Conservation (phyloP, 2,888 invertebrate genomes). For the Chloroclystis v-ata region DNA sequence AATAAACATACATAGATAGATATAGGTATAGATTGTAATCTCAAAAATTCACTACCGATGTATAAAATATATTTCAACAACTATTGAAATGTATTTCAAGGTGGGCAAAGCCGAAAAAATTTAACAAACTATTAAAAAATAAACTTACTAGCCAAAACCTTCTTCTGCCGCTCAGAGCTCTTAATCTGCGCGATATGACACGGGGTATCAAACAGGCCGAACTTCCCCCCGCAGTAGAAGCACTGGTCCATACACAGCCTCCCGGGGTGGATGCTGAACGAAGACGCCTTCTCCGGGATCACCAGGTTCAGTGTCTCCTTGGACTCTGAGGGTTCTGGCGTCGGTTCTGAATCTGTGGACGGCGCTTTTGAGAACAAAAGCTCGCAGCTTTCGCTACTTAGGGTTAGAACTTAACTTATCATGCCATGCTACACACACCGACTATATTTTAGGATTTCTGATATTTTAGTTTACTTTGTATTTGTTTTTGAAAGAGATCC, state of each 20-base stretch:
- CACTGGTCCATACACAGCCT: constrained; percentile 90
- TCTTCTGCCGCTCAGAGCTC: constrained; percentile 87
- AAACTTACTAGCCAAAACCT: constrained; percentile 84
- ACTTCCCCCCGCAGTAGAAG: constrained; percentile 91
- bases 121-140: too few species aligned
- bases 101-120: too few species aligned
- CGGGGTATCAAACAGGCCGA: constrained; percentile 90
- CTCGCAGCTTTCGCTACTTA: constrained; percentile 6
- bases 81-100: too few species aligned
- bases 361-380: constrained; percentile 6
- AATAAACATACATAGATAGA: too few species aligned
- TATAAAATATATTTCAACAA: too few species aligned
- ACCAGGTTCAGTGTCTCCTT: constrained; percentile 82
- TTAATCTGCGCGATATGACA: constrained; percentile 93
- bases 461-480: not conserved
- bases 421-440: not conserved
- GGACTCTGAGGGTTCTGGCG: constrained; percentile 59
- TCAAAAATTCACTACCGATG: too few species aligned
- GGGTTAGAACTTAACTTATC: not conserved
- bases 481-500: not conserved
- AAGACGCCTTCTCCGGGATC: constrained; percentile 92
- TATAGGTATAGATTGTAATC: too few species aligned
- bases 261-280: constrained; percentile 91
- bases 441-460: too few species aligned
- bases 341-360: constrained; percentile 52